A percentile compares a stretch with the other conserved stretches of the same genome.
Evolutionary conservation across 2,888 invertebrate genomes (phyloP).

Genomic region (Ptilodon capucinus): DNA sequence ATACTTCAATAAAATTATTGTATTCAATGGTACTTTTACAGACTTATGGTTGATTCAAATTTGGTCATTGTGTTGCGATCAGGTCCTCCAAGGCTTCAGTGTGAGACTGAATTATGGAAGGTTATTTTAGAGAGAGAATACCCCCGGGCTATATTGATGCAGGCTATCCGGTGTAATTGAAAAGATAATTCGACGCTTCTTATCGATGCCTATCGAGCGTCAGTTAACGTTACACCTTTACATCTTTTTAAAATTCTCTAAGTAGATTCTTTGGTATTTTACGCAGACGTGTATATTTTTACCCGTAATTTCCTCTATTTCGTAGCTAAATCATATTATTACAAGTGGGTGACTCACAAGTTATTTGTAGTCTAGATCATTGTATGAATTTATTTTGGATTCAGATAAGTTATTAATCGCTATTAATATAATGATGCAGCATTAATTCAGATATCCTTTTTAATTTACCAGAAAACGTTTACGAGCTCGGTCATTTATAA

Average conservation of each 20-base stretch:
- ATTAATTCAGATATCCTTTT: neutral
- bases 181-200: constrained; percentile 43
- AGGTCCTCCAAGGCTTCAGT: constrained; percentile 7
- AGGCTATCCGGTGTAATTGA: constrained; percentile 39
- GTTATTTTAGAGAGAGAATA: constrained; percentile 30
- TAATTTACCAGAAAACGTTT: neutral
- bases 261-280: neutral
- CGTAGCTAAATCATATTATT: too few relatives aligned
- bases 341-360: too few relatives aligned
- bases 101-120: constrained; percentile 20
- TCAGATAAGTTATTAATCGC: neutral
- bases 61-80: constrained; percentile 17
- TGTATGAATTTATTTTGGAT: neutral
- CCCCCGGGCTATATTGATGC: constrained; percentile 37
- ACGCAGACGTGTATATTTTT: too few relatives aligned
- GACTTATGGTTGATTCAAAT: constrained; percentile 19
- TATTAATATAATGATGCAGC: neutral
- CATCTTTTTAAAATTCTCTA: constrained; percentile 3
- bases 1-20: neutral
- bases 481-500: neutral
- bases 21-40: neutral
- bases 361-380: neutral
- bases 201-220: constrained; percentile 27
- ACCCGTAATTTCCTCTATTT: too few relatives aligned
- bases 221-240: constrained; percentile 10